Conservation (phyloP, 2,888 invertebrate genomes). For the Ethmia dodecea region DNA sequence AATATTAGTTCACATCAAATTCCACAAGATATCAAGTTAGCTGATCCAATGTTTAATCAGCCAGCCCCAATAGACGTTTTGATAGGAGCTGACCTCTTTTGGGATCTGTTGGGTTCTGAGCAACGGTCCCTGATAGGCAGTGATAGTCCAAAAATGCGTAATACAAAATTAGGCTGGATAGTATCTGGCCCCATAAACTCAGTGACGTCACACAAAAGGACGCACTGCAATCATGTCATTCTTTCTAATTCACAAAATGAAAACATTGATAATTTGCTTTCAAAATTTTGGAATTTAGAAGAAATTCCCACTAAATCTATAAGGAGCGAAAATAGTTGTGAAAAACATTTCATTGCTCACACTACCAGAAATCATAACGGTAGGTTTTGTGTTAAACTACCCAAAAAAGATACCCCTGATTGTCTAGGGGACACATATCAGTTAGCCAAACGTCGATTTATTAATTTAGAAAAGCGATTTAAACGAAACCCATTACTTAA, state of each 20-base stretch:
- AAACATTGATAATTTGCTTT: constrained; percentile 12
- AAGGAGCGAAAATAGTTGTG: constrained; percentile 14
- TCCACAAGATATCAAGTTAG: constrained; percentile 13
- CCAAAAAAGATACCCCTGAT: constrained; percentile 1
- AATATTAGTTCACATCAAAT: constrained; percentile 7
- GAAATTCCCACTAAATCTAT: constrained; percentile 15
- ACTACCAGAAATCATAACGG: background rate
- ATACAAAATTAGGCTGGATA: constrained; percentile 24
- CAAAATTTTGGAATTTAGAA: constrained; percentile 23
- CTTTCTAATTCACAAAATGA: background rate
- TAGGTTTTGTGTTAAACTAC: constrained; percentile 3
- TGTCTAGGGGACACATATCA: constrained; percentile 4
- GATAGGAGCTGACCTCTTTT: constrained; percentile 19
- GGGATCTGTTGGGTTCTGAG: constrained; percentile 21
- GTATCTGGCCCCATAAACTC: constrained; percentile 20
- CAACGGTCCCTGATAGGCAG: constrained; percentile 18
- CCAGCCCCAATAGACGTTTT: constrained; percentile 14
- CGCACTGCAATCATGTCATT: constrained; percentile 11
- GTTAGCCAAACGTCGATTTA: constrained; percentile 1
- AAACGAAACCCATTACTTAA: constrained; percentile 7
- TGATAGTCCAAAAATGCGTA: constrained; percentile 16
- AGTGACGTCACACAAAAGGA: background rate
- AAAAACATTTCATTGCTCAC: constrained; percentile 3
- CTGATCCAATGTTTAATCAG: constrained; percentile 16
- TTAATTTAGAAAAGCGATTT: constrained; percentile 9